These are phyloP conservation scores for Montipora cactus DNA, from an alignment of 64 coral and sea anemone species.

Conservation along the genomic window DNA sequence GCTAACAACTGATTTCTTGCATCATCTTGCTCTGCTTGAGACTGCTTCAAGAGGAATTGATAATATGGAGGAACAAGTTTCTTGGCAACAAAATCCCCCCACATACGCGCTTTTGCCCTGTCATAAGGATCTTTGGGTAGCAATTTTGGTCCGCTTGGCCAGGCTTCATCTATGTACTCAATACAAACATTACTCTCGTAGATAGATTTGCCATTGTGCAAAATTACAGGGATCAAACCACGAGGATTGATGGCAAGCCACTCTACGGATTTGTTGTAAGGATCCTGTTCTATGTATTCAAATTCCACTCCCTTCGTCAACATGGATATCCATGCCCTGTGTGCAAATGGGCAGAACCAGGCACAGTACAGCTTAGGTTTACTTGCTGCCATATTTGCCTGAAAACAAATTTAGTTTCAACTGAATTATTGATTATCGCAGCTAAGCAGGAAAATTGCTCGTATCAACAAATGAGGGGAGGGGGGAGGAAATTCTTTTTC, in stretches of 20 bases:
- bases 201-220: slow-evolving; percentile 46
- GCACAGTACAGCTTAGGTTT: slow-evolving; percentile 66
- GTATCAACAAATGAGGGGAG: too few species aligned
- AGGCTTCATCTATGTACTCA: slow-evolving; percentile 68
- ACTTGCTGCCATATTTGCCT: slow-evolving; percentile 9
- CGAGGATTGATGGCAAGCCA: slow-evolving; percentile 61
- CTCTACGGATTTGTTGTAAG: slow-evolving; percentile 62
- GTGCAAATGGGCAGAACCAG: slow-evolving; percentile 74
- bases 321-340: slow-evolving; percentile 66
- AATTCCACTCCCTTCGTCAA: slow-evolving; percentile 60
- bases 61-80: slow-evolving; percentile 53
- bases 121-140: slow-evolving; percentile 52
- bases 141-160: slow-evolving; percentile 1
- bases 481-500: too few species aligned
- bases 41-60: slow-evolving; percentile 42
- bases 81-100: slow-evolving; percentile 65
- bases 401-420: too few species aligned
- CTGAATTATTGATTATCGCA: too few species aligned
- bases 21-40: slow-evolving; percentile 43
- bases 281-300: slow-evolving; percentile 68
- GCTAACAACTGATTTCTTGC: slow-evolving; percentile 26
- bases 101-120: slow-evolving; percentile 57
- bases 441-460: too few species aligned
- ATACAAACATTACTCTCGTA: slow-evolving; percentile 69
- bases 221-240: slow-evolving; percentile 48